A percentile compares a stretch with the other conserved stretches of the same genome.
phyloP scores from a whole-genome alignment of 1,140 invertebrate species.

The Harpegnathos saltator region DNA sequence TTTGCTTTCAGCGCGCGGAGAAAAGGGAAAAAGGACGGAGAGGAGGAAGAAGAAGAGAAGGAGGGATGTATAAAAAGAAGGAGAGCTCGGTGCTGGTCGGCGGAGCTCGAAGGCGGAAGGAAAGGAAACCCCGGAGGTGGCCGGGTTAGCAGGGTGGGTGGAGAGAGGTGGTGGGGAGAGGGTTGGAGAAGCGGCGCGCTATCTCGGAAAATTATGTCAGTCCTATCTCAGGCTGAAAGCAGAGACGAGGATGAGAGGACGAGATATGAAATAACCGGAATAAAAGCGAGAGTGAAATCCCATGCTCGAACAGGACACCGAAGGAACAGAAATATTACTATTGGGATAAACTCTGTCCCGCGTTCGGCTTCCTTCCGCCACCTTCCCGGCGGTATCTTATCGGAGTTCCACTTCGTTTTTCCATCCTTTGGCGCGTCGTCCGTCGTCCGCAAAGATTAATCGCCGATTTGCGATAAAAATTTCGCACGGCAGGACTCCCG shows the following conservation, averaged over 20 bases:
- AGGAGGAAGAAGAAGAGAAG: slow-evolving; percentile 28
- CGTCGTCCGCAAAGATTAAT: slow-evolving; percentile 50
- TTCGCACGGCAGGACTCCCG: slow-evolving; percentile 23
- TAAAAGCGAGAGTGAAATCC: slow-evolving; percentile 78
- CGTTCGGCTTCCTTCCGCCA: slow-evolving; percentile 1
- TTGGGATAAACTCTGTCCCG: slow-evolving; percentile 63
- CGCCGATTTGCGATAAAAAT: slow-evolving; percentile 57
- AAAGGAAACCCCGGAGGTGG: slow-evolving; percentile 46
- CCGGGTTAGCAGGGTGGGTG: background rate
- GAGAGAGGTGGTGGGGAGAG: background rate
- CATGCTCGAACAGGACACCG: slow-evolving; percentile 63
- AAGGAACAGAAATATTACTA: slow-evolving; percentile 74
- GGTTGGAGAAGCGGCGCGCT: slow-evolving; percentile 58
- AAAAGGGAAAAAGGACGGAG: background rate
- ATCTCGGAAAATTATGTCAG: slow-evolving; percentile 82
- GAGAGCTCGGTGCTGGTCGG: slow-evolving; percentile 22
- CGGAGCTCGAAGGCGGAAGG: slow-evolving; percentile 58
- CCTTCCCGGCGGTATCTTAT: slow-evolving; percentile 53
- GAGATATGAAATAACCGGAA: slow-evolving; percentile 76
- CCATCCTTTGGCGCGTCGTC: slow-evolving; percentile 2
- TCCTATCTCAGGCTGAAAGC: slow-evolving; percentile 76
- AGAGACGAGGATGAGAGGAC: slow-evolving; percentile 73
- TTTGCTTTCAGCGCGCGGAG: slow-evolving; percentile 67
- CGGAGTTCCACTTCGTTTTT: slow-evolving; percentile 41
- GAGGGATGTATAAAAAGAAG: slow-evolving; percentile 49